Percentiles rank a stretch among this genome's conserved stretches.
Conservation (phyloP, 2,888 invertebrate species). For the Physocephala rufipes region DNA sequence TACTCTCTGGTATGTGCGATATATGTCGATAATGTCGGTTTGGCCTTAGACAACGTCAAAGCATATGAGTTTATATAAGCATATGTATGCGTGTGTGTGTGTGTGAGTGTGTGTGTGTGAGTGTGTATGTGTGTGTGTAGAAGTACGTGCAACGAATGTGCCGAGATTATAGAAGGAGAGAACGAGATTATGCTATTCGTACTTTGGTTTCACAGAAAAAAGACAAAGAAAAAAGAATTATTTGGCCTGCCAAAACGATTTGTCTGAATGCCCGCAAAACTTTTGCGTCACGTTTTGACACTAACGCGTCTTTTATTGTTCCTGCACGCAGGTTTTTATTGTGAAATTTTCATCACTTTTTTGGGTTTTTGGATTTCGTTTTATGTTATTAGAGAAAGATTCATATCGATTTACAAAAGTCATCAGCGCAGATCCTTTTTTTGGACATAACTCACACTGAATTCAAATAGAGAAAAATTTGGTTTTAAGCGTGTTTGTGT, state of each 20-base stretch:
- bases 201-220: no score
- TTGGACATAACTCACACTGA: slow-evolving; percentile 32
- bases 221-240: not conserved
- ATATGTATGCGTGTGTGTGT: not conserved
- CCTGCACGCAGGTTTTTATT: not conserved
- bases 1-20: no score
- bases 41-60: no score
- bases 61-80: no score
- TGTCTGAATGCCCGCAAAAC: not conserved
- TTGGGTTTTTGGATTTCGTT: no score
- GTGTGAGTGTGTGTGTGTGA: slow-evolving; percentile 9
- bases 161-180: no score
- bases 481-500: no score
- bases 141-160: not conserved
- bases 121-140: not conserved
- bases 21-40: no score
- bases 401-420: not conserved
- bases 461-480: not conserved
- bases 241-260: not conserved
- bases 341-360: not conserved
- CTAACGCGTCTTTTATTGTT: slow-evolving; percentile 33
- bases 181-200: no score
- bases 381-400: no score
- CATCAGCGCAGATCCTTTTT: slow-evolving; percentile 31
- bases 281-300: slow-evolving; percentile 31